Conservation (phyloP, 2,113 vertebrate species). For the Boleophthalmus pectinirostris region DNA sequence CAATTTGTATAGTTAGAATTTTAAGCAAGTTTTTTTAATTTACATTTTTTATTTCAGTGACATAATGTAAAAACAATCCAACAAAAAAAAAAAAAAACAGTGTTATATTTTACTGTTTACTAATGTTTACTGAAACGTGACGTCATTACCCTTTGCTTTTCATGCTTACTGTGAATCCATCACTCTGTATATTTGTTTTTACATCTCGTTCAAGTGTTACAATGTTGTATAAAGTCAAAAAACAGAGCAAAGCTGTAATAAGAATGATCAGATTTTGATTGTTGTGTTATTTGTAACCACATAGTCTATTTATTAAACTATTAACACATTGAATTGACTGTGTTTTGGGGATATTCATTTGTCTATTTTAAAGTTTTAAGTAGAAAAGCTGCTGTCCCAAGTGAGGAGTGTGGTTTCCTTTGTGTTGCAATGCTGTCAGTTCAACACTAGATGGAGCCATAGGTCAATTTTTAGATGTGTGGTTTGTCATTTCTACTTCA, state of each 20-base stretch:
- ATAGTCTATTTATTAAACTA: background rate
- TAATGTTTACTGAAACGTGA: background rate
- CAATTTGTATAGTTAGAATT: too few relatives aligned
- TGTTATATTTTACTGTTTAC: constrained; percentile 17
- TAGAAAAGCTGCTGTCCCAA: too few relatives aligned
- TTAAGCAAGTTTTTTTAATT: too few relatives aligned
- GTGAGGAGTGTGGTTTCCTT: background rate
- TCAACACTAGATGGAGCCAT: background rate
- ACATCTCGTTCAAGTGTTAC: background rate
- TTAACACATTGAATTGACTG: too few relatives aligned
- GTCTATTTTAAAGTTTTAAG: too few relatives aligned
- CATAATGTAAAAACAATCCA: too few relatives aligned
- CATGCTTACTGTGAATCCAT: background rate
- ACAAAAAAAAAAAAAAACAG: too few relatives aligned
- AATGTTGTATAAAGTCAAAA: background rate
- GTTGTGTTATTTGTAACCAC: background rate
- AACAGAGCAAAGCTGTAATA: background rate
- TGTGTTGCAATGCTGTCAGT: background rate
- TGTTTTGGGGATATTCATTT: too few relatives aligned
- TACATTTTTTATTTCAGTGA: too few relatives aligned
- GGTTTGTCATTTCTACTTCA: background rate
- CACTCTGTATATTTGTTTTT: background rate
- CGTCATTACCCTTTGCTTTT: background rate
- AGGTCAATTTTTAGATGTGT: background rate
- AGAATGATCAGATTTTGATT: background rate